Evolutionary conservation across 2,888 invertebrate species (phyloP).

Genomic region (Microchrysa polita): DNA sequence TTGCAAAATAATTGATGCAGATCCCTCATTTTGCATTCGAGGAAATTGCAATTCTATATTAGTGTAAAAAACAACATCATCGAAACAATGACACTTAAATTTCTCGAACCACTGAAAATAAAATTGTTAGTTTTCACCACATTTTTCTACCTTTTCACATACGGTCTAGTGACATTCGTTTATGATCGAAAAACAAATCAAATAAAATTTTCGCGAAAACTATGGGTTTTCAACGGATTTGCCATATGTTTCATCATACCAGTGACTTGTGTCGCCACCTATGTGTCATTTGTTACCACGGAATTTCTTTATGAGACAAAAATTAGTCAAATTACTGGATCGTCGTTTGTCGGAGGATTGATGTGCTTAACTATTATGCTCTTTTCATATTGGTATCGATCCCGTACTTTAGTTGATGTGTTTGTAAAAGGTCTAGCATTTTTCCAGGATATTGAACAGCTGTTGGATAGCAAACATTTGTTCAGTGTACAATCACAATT

Average conservation of each 20-base stretch:
- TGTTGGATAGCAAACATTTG: not conserved
- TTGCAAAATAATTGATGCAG: no score
- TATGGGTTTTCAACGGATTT: not conserved
- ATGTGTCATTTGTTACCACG: not conserved
- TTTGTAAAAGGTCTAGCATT: not conserved
- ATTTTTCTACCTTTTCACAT: not conserved
- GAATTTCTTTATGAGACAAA: not conserved
- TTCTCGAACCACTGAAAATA: no score
- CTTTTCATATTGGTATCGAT: not conserved
- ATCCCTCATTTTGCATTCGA: no score
- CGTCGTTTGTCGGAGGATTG: not conserved
- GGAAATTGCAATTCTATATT: no score
- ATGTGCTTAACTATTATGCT: not conserved
- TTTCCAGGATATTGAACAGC: not conserved
- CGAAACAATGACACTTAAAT: no score
- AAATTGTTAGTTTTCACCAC: not conserved
- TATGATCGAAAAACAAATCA: not conserved
- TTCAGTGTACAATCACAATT: not conserved
- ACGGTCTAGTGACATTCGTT: not conserved
- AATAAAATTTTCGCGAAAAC: not conserved
- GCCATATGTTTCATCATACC: not conserved
- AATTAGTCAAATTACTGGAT: not conserved
- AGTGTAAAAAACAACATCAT: no score
- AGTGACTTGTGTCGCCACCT: not conserved
- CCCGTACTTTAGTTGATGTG: not conserved